Percentiles rank a stretch among this genome's conserved stretches.
These are phyloP conservation scores for Platygyra sinensis DNA, from an alignment of 64 coral and sea anemone species.

Conservation along the genomic window DNA sequence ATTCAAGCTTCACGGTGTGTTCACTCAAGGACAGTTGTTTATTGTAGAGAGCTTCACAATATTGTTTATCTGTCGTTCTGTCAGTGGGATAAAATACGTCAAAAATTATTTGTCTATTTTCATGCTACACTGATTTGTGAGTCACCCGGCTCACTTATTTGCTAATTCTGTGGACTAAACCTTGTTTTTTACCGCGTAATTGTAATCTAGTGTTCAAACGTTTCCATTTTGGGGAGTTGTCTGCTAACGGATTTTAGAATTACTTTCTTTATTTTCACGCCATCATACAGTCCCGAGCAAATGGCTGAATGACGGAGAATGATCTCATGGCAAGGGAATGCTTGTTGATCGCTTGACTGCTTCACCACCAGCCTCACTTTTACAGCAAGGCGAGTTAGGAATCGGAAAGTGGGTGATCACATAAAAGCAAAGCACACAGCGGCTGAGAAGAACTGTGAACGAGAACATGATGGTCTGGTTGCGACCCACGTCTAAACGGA, in stretches of 20 bases:
- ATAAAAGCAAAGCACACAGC: not conserved
- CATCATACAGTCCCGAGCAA: constrained; percentile 28
- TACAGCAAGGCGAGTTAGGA: not conserved
- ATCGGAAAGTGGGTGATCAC: not conserved
- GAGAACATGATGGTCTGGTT: constrained; percentile 47
- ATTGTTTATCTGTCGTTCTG: not conserved
- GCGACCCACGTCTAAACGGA: constrained; percentile 44
- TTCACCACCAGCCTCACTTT: constrained; percentile 13
- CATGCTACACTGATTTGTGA: not conserved
- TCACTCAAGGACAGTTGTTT: not conserved
- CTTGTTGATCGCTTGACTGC: constrained; percentile 26
- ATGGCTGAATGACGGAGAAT: not conserved
- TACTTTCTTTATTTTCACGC: not conserved
- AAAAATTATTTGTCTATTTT: constrained; percentile 6
- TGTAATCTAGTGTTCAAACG: not conserved
- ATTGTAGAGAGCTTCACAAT: not conserved
- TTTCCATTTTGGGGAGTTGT: not conserved
- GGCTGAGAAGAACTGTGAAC: constrained; percentile 5
- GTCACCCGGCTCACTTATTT: not conserved
- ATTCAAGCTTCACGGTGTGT: constrained; percentile 6
- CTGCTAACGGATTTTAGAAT: not conserved
- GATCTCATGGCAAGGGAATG: constrained; percentile 9
- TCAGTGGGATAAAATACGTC: not conserved
- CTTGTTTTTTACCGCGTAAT: not conserved
- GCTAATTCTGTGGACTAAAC: not conserved